Base-by-base conservation (phyloP, 2,888 invertebrate species). In the Phrixothrix hirtus region DNA sequence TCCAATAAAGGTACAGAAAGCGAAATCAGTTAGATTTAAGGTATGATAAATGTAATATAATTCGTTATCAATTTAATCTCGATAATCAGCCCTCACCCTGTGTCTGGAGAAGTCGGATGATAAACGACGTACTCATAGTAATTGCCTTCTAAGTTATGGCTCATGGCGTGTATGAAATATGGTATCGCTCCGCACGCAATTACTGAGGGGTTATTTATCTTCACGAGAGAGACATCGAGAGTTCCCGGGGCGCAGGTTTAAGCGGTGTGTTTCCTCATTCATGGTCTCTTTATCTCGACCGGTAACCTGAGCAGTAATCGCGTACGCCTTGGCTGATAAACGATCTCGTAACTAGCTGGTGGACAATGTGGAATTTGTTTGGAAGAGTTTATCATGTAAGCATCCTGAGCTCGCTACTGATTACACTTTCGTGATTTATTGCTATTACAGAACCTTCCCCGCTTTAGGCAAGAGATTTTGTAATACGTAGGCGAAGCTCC, bases 131-230 rank as follows among this genome's bases (percentile, higher is more conserved):
- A 79, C 79, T 80, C 78, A 76, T 76, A 74, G 78, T 79, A 80
- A 80, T 80, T 80, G 79, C 79, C 79, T 78, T 71, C 77, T 78
- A 79, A 79, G 79, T 79, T 79, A 80, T 79, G 79, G 78, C 77
- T 77, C 76, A 77, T 77, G 78, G 77, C 77, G 76, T 75, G 71
- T 77, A 78, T 79, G 79, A 79, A 79, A 79, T 80, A 80, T 79
- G 79, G 78, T 77, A 77, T 78, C 77, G 78, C 75, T 78, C 79
- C 75, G 74, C 78, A 78, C 77, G 79, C 79, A 79, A 79, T 79
- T 79, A 79, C 79, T 72, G 76, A 71, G 74, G 71, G 77, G 78
- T 78, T 78, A 78, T 79, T 78, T 77, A 78, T 78, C 78, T 78
- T 70, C 64, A 57, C 63, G 62, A 64, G 58, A 65, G 66, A 65